A percentile compares a stretch with the other conserved stretches of the same genome.
Conservation (phyloP, 2,888 invertebrate species). For the Drosophila nr. fundita region DNA sequence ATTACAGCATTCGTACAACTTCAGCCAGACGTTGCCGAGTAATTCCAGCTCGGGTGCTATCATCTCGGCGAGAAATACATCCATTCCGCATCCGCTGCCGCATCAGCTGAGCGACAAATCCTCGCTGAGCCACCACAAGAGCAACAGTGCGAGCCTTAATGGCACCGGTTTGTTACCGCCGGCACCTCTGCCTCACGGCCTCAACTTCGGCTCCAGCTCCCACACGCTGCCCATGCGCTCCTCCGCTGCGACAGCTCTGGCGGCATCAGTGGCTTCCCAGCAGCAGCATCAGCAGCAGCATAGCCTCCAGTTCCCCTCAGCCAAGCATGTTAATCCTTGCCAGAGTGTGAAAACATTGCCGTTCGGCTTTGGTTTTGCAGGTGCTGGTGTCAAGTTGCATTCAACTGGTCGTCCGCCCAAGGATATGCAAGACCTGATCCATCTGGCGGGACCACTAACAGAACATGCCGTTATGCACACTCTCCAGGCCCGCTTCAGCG, state of each 20-base stretch:
- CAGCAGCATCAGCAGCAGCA: slow-evolving; percentile 35
- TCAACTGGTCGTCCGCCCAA: slow-evolving; percentile 59
- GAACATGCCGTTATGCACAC: slow-evolving; percentile 97
- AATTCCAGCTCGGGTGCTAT: slow-evolving; percentile 62
- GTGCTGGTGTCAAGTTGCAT: slow-evolving; percentile 32
- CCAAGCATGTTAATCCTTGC: slow-evolving; percentile 82
- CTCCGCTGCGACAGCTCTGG: slow-evolving; percentile 49
- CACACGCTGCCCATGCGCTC: slow-evolving; percentile 67
- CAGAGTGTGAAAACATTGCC: slow-evolving; percentile 81
- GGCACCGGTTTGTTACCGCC: slow-evolving; percentile 49
- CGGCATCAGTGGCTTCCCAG: slow-evolving; percentile 26
- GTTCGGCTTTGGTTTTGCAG: slow-evolving; percentile 68
- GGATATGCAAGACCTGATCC: slow-evolving; percentile 94
- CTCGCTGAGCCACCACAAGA: slow-evolving; percentile 54
- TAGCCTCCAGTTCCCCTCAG: slow-evolving; percentile 65
- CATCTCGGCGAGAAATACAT: slow-evolving; percentile 84
- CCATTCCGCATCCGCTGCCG: slow-evolving; percentile 85
- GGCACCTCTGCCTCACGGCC: slow-evolving; percentile 47
- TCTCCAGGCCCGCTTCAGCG: slow-evolving; percentile 94
- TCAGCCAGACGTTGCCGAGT: slow-evolving; percentile 82
- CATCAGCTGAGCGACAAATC: slow-evolving; percentile 82
- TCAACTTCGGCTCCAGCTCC: slow-evolving; percentile 43
- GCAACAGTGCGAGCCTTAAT: slow-evolving; percentile 19
- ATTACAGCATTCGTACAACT: slow-evolving; percentile 73
- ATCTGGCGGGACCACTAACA: slow-evolving; percentile 95